Conservation (phyloP, 2,797 vertebrate genomes). For the Sebastes melanostomus region DNA sequence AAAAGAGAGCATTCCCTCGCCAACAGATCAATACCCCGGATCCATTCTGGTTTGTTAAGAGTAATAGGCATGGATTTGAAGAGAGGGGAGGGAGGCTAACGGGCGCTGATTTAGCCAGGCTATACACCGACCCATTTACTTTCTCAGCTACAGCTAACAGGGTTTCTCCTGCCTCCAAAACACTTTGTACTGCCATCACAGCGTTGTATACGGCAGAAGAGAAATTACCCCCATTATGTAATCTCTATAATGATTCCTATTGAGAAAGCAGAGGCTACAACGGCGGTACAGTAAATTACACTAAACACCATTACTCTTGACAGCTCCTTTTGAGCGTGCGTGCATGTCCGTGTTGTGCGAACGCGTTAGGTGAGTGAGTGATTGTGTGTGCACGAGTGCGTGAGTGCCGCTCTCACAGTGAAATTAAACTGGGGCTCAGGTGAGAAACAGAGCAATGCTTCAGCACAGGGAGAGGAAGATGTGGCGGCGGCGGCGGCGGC, state of each 20-base stretch:
- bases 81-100: slow-evolving; percentile 49
- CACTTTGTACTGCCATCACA: slow-evolving; percentile 54
- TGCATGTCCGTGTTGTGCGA: not conserved
- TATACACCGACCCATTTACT: slow-evolving; percentile 64
- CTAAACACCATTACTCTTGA: slow-evolving; percentile 74
- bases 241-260: slow-evolving; percentile 74
- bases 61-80: slow-evolving; percentile 74
- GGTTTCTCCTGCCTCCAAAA: slow-evolving; percentile 57
- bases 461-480: slow-evolving; percentile 6
- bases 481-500: not conserved
- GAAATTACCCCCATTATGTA: slow-evolving; percentile 75
- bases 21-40: slow-evolving; percentile 74
- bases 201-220: slow-evolving; percentile 41
- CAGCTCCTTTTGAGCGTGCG: slow-evolving; percentile 54
- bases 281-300: slow-evolving; percentile 67
- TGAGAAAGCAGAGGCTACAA: slow-evolving; percentile 70
- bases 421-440: slow-evolving; percentile 79
- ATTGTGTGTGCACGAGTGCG: slow-evolving; percentile 35
- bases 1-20: slow-evolving; percentile 62
- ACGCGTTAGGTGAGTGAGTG: slow-evolving; percentile 31
- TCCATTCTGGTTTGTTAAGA: slow-evolving; percentile 79
- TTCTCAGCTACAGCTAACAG: slow-evolving; percentile 57
- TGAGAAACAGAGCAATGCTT: slow-evolving; percentile 66
- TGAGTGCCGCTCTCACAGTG: slow-evolving; percentile 29
- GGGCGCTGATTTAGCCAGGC: slow-evolving; percentile 59